Conservation (phyloP, 2,888 invertebrate genomes). For the Hetaerina titia region DNA sequence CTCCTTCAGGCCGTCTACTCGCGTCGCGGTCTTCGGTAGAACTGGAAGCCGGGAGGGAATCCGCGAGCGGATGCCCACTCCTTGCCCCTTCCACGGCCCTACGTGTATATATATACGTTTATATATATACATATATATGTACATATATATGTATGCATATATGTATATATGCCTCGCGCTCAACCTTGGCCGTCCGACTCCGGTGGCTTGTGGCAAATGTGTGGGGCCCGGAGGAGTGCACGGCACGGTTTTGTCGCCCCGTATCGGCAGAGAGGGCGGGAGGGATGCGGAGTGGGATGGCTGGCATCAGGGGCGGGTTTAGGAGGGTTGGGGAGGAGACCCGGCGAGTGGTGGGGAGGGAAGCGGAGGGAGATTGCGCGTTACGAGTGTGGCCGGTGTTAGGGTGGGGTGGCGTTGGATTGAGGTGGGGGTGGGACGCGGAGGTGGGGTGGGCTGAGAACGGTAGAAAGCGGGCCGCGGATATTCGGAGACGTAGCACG, state of each 20-base stretch:
- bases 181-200: constrained; percentile 3
- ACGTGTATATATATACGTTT: too few species aligned
- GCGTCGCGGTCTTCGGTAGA: neutral
- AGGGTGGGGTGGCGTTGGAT: constrained; percentile 74
- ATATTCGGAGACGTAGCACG: constrained; percentile 74
- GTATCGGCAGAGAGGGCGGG: constrained; percentile 43
- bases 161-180: neutral
- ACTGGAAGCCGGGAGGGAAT: neutral
- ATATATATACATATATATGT: too few species aligned
- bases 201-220: constrained; percentile 32
- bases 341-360: constrained; percentile 23
- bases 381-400: constrained; percentile 70
- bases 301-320: constrained; percentile 70
- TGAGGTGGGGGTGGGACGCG: constrained; percentile 74
- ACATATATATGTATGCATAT: too few species aligned
- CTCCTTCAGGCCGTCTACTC: too few species aligned
- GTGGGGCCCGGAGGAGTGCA: constrained; percentile 64
- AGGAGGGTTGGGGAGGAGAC: constrained; percentile 34
- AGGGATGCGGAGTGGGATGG: constrained; percentile 72
- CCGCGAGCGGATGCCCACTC: neutral
- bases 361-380: constrained; percentile 49
- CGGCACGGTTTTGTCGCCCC: constrained; percentile 69
- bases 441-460: constrained; percentile 72
- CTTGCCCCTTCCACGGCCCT: neutral
- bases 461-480: constrained; percentile 73